Evolutionary conservation across 2,888 invertebrate species (phyloP), one percentile per base, ranked within the genome.

Genomic region (Rugalucina vietnamica): DNA sequence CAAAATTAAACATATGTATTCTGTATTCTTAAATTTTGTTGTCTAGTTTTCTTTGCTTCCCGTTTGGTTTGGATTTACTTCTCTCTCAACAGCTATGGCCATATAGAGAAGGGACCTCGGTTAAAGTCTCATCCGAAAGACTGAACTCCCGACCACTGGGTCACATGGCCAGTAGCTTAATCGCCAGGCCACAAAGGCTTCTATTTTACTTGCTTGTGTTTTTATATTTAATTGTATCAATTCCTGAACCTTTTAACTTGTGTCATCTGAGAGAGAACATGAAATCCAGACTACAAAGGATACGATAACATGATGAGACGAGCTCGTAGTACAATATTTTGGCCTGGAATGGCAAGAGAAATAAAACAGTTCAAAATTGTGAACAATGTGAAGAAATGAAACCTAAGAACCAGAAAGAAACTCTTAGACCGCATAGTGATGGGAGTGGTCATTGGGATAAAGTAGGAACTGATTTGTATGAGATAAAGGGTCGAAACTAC

Each of bases 401-500:
- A 32, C 79, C 75, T 65, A 34, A 24, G 50, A 84, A 49, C 34
- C 34, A 77, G 24, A 78, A 29, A 75, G 71, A 81, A 49, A 36
- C 57, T 3, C 54, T 78, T 14, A 70, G 1, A 32, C 75, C 39
- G 32, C 79, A 82, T 75, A 39, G 27, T 50, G 60, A 75, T 49
- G 79, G 79, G 18, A 65, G 75, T 27, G 34, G 50, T 5, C 76
- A 75, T 34, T 84, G 77, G 74, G 79, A 78, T 24, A 74, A 78
- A 49, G 54, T 84, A 36, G 76, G 36, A 18, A 34, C 39, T 18
- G 78, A 84, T 39, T 27, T 84, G 8, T 86, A 86, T 57, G 57
- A 65, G 36, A 87, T 82, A 27, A 37, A 86, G 70, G 70, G 69
- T 32, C 72, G 78, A 77, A 36, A 76, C 29, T 88, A 87, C 74